Evolutionary conservation across 2,797 vertebrate species (phyloP).

Genomic region (Ptychadena robeensis): DNA sequence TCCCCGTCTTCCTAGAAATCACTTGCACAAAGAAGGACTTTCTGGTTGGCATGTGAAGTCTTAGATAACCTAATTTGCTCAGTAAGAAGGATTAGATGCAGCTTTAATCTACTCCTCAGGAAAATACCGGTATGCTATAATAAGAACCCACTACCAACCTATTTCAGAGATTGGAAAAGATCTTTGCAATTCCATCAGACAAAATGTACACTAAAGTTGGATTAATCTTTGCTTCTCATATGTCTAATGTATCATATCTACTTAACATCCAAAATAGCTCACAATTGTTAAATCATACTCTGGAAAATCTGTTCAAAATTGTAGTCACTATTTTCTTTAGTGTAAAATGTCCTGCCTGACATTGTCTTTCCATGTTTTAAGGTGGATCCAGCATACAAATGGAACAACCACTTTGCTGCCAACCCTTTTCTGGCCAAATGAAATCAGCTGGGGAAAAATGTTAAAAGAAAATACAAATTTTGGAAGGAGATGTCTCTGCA

Average conservation of each 20-base stretch:
- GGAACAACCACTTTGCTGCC: too few relatives aligned
- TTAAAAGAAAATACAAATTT: too few relatives aligned
- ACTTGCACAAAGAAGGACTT: background rate
- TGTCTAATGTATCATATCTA: background rate
- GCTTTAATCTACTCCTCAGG: background rate
- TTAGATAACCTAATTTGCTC: background rate
- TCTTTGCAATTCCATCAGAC: background rate
- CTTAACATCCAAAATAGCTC: too few relatives aligned
- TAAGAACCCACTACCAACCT: background rate
- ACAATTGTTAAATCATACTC: too few relatives aligned
- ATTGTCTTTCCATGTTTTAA: too few relatives aligned
- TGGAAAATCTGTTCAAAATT: too few relatives aligned
- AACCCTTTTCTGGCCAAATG: too few relatives aligned
- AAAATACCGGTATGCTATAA: background rate
- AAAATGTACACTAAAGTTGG: background rate
- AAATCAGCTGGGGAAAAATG: too few relatives aligned
- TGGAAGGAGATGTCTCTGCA: too few relatives aligned
- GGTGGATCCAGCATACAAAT: too few relatives aligned
- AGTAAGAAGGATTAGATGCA: background rate
- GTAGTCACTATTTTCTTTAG: too few relatives aligned
- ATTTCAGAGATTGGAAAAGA: background rate
- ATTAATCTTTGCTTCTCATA: background rate
- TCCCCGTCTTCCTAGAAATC: background rate
- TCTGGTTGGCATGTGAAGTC: background rate
- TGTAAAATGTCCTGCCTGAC: too few relatives aligned